Percentiles rank a stretch among this genome's conserved stretches.
Evolutionary conservation across 2,888 invertebrate genomes (phyloP).

Genomic region (Prosapia bicincta): DNA sequence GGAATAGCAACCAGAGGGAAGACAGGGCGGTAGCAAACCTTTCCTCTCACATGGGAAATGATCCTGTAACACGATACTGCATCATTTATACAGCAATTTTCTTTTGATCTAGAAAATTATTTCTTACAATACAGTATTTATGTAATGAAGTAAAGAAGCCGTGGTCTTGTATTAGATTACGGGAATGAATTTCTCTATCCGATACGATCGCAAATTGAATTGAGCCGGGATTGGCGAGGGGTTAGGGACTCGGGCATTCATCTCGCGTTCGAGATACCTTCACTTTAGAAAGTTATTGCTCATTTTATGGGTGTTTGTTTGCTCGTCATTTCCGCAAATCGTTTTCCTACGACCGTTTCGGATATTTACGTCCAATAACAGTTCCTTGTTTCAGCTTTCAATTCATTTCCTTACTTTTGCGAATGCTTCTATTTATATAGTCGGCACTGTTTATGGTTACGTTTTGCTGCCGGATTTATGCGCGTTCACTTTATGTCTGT

Average conservation of each 20-base stretch:
- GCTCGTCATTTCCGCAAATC: constrained; percentile 2
- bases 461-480: too few relatives aligned
- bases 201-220: background rate
- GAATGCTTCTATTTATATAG: too few relatives aligned
- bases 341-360: background rate
- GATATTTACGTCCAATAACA: background rate
- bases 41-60: background rate
- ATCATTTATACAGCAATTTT: background rate
- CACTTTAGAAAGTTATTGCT: background rate
- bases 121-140: background rate
- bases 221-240: background rate
- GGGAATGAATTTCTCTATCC: background rate
- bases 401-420: background rate
- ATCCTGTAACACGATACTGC: background rate
- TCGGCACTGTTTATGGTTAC: too few relatives aligned
- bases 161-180: background rate
- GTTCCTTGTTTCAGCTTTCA: background rate
- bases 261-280: background rate
- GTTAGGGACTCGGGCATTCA: background rate
- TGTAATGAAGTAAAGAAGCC: background rate
- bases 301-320: background rate
- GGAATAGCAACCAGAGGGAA: too few relatives aligned
- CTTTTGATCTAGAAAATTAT: background rate
- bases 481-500: too few relatives aligned
- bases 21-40: background rate